These are phyloP conservation scores for Leuciscus idus DNA, from an alignment of 2,113 vertebrate genomes.

Conservation along the genomic window DNA sequence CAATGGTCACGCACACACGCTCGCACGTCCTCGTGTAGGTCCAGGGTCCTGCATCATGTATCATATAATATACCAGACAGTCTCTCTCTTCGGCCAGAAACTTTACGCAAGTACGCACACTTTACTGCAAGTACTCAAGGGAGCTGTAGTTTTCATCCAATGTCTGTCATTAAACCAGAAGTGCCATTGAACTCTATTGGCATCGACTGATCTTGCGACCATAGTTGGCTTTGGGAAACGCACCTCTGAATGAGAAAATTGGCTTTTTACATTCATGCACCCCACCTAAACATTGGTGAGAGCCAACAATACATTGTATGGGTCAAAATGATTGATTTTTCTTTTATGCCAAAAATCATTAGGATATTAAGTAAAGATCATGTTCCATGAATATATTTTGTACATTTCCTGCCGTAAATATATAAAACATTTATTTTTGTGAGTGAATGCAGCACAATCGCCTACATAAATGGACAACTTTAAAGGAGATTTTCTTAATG, in stretches of 20 bases:
- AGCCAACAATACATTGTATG: not conserved
- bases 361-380: too few relatives aligned
- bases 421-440: too few relatives aligned
- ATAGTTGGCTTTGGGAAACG: too few relatives aligned
- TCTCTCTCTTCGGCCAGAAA: not conserved
- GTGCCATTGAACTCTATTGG: too few relatives aligned
- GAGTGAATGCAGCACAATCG: too few relatives aligned
- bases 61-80: not conserved
- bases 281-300: not conserved
- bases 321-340: too few relatives aligned
- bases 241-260: not conserved
- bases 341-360: too few relatives aligned
- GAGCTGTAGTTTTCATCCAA: not conserved
- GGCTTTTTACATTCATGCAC: not conserved
- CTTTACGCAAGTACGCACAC: not conserved
- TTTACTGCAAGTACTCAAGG: not conserved
- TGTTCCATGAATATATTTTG: too few relatives aligned
- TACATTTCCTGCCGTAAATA: too few relatives aligned
- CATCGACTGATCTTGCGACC: too few relatives aligned
- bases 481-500: too few relatives aligned
- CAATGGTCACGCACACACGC: slow-evolving; percentile 24
- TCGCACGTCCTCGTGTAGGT: not conserved
- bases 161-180: not conserved
- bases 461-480: too few relatives aligned
- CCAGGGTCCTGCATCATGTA: not conserved